Conservation (phyloP, 2,113 vertebrate genomes). For the Charadrius vociferus region DNA sequence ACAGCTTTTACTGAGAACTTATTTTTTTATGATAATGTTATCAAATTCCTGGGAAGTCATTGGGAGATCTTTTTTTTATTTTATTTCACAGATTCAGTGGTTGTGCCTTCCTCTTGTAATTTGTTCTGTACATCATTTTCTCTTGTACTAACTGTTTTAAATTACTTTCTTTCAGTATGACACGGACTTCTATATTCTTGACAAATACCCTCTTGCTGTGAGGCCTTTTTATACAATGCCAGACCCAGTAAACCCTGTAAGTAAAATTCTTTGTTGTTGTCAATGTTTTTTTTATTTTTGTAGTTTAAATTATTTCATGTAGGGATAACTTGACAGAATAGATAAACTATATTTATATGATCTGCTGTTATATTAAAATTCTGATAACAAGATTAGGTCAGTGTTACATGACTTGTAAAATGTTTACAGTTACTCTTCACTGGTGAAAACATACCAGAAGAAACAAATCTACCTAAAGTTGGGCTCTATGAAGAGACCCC, state of each 20-base stretch:
- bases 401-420: background rate
- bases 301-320: background rate
- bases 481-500: background rate
- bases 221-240: constrained; percentile 99
- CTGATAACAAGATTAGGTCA: background rate
- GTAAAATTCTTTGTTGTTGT: constrained; percentile 47
- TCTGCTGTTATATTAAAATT: background rate
- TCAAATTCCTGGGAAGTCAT: background rate
- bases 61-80: background rate
- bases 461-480: background rate
- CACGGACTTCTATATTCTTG: constrained; percentile 98
- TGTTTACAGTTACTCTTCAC: background rate
- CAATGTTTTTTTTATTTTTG: accelerated
- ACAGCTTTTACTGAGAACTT: background rate
- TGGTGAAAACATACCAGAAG: background rate
- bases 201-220: constrained; percentile 97
- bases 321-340: background rate
- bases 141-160: background rate
- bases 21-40: background rate
- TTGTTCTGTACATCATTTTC: background rate
- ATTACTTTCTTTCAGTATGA: constrained; percentile 85
- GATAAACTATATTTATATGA: background rate
- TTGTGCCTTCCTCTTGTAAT: background rate
- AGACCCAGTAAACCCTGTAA: constrained; percentile 89
- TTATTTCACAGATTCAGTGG: background rate